Evolutionary conservation across 2,113 vertebrate species (phyloP).

Genomic region (Ailurus styani): DNA sequence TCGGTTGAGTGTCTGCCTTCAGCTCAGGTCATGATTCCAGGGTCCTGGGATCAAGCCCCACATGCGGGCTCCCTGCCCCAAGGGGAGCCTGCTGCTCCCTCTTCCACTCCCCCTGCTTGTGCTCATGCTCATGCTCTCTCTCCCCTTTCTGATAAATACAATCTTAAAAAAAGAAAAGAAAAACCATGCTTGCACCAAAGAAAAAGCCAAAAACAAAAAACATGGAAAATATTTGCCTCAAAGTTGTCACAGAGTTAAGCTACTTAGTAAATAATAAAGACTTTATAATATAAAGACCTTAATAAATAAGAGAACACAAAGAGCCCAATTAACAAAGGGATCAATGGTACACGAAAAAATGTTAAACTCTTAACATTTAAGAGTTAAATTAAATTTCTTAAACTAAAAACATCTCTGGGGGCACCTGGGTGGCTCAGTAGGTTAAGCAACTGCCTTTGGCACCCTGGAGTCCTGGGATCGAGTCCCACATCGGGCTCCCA

Average conservation of each 20-base stretch:
- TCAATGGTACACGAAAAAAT: not conserved
- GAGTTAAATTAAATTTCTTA: not conserved
- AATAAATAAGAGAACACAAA: not conserved
- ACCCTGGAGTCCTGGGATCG: too few relatives aligned
- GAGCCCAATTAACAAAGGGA: not conserved
- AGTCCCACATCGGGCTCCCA: too few relatives aligned
- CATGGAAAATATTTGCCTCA: not conserved
- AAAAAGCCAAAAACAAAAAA: not conserved
- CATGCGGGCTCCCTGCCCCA: not conserved
- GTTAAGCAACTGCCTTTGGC: too few relatives aligned
- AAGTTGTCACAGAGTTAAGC: not conserved
- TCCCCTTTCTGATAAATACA: not conserved
- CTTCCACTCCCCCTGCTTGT: too few relatives aligned
- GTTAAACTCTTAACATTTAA: not conserved
- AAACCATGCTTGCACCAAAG: not conserved
- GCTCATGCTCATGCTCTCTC: too few relatives aligned
- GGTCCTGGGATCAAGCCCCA: not conserved
- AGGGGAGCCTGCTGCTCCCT: not conserved
- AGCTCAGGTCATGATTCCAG: not conserved
- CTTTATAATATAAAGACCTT: not conserved
- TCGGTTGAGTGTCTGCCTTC: not conserved
- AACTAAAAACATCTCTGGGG: too few relatives aligned
- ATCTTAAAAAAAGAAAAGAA: not conserved
- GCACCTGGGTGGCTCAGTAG: too few relatives aligned
- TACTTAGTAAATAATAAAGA: not conserved